Percentiles rank a stretch among this genome's conserved stretches.
Conservation (phyloP, 2,797 vertebrate genomes). For the Gambelia wislizenii region DNA sequence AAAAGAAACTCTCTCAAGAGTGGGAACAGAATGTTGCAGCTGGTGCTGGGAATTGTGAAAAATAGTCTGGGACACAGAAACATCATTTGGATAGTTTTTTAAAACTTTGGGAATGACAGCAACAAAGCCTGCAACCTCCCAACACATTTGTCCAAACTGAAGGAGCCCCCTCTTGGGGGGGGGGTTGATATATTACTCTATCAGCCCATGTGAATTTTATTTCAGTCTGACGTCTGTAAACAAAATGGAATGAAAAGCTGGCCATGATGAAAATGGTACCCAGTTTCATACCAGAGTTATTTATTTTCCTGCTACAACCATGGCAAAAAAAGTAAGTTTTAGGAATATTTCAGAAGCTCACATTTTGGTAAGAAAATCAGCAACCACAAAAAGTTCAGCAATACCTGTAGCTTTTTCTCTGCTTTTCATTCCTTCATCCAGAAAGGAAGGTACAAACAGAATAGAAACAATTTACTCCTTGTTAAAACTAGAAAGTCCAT, state of each 20-base stretch:
- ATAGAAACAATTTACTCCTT: background rate
- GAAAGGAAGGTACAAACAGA: background rate
- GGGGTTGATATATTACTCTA: background rate
- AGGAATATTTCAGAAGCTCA: background rate
- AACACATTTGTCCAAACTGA: too few species aligned
- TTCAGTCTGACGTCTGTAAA: background rate
- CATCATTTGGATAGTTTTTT: too few species aligned
- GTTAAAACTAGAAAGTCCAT: background rate
- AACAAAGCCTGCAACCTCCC: too few species aligned
- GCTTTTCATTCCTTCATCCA: background rate
- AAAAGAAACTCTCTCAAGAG: too few species aligned
- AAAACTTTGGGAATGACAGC: too few species aligned
- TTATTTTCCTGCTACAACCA: background rate
- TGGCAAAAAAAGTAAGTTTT: background rate
- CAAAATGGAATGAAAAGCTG: background rate
- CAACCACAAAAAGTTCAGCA: background rate
- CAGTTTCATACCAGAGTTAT: background rate
- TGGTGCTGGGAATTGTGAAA: too few species aligned
- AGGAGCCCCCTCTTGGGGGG: background rate
- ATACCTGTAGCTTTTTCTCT: background rate
- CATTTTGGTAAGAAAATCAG: constrained; percentile 2
- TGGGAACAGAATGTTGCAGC: too few species aligned
- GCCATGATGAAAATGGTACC: background rate
- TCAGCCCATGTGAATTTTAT: background rate
- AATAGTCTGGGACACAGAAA: too few species aligned